These are phyloP conservation scores for Neodiprion fabricii DNA, from an alignment of 1,140 invertebrate genomes.

Conservation along the genomic window DNA sequence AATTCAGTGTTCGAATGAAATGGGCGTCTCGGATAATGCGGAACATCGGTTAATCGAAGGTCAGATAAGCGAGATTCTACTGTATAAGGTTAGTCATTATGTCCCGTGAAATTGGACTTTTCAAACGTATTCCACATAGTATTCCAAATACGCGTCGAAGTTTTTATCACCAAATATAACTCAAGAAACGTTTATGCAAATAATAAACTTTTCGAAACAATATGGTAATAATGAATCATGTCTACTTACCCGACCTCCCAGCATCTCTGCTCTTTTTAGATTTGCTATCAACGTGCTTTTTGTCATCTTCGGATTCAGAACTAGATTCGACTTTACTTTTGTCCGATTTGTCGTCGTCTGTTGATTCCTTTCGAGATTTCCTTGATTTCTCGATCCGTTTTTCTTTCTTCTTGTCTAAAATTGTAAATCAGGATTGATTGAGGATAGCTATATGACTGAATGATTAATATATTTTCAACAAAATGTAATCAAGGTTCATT, in stretches of 20 bases:
- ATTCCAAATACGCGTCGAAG: background rate
- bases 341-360: conserved; percentile 56
- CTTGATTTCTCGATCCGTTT: conserved; percentile 52
- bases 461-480: no score
- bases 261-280: conserved; percentile 47
- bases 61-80: no score
- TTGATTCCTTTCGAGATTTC: conserved; percentile 50
- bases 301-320: conserved; percentile 54
- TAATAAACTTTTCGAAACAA: conserved; percentile 7
- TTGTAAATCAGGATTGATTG: background rate
- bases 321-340: conserved; percentile 52
- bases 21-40: no score
- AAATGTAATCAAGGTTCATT: no score
- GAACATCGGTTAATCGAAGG: no score
- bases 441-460: no score
- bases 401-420: conserved; percentile 54
- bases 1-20: no score
- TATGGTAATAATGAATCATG: background rate
- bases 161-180: background rate
- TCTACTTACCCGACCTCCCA: conserved; percentile 41
- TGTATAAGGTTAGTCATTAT: no score
- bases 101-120: no score
- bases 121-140: no score
- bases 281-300: conserved; percentile 42
- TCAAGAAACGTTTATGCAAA: conserved; percentile 14